Evolutionary conservation across 2,113 vertebrate genomes (phyloP).

Genomic region (Chionis minor): DNA sequence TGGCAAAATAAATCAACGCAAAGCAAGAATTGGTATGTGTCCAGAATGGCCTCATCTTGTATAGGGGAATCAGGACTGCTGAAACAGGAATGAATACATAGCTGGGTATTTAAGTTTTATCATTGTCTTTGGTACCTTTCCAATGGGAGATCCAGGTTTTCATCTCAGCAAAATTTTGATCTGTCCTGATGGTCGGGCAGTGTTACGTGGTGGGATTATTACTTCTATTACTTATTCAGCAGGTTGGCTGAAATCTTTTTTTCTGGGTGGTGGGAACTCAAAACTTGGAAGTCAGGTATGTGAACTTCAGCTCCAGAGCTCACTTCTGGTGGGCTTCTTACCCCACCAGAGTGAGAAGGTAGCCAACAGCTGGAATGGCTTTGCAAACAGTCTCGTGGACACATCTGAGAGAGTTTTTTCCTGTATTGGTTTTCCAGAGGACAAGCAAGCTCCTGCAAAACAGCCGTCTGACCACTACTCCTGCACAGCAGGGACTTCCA

Average conservation of each 20-base stretch:
- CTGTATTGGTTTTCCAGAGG: background rate
- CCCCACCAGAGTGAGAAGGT: background rate
- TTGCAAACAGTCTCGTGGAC: background rate
- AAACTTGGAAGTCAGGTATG: background rate
- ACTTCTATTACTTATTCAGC: background rate
- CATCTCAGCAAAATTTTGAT: background rate
- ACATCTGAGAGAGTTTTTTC: background rate
- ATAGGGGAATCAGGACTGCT: background rate
- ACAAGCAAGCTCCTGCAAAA: background rate
- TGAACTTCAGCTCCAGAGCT: background rate
- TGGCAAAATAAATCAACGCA: background rate
- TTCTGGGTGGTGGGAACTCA: background rate
- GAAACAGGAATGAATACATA: background rate
- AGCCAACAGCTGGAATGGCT: background rate
- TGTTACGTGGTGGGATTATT: background rate
- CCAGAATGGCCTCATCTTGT: background rate
- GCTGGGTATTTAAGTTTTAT: background rate
- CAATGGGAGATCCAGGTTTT: background rate
- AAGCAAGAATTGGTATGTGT: background rate
- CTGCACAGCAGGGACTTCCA: background rate
- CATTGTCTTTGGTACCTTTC: background rate
- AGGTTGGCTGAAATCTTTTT: background rate
- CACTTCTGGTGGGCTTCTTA: background rate
- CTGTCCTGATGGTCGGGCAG: rapidly evolving
- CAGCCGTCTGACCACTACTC: background rate